phyloP scores from a whole-genome alignment of 2,797 vertebrate species.

The Knipowitschia caucasica region DNA sequence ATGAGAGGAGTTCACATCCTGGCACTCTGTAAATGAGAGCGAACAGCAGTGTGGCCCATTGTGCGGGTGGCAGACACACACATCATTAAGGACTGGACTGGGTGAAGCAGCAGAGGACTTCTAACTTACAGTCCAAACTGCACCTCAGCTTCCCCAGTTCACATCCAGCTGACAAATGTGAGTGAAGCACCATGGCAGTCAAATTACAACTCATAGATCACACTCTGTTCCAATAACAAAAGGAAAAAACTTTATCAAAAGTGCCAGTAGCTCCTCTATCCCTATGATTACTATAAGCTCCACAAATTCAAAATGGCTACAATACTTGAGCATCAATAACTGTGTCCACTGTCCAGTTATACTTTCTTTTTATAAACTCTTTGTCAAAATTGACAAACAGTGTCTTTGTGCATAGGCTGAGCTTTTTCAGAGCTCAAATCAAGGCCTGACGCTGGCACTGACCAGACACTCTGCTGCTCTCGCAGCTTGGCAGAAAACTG shows the following conservation, averaged over 20 bases:
- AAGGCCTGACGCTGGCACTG: conserved; percentile 66
- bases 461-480: conserved; percentile 62
- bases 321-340: conserved; percentile 41
- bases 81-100: conserved; percentile 74
- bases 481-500: conserved; percentile 69
- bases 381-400: conserved; percentile 54
- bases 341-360: conserved; percentile 6
- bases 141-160: conserved; percentile 46
- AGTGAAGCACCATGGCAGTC: conserved; percentile 58
- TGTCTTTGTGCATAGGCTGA: conserved; percentile 39
- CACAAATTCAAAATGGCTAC: conserved; percentile 21
- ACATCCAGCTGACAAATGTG: conserved; percentile 65
- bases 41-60: conserved; percentile 68
- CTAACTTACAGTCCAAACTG: conserved; percentile 47
- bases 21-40: conserved; percentile 76
- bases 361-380: conserved; percentile 45
- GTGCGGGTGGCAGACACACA: conserved; percentile 69
- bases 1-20: conserved; percentile 71
- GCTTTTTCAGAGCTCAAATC: conserved; percentile 48
- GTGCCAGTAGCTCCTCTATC: conserved; percentile 24
- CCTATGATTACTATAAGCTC: conserved; percentile 15
- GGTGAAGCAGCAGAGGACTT: conserved; percentile 57
- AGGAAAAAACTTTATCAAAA: conserved; percentile 55
- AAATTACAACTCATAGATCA: conserved; percentile 58
- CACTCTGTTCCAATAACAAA: conserved; percentile 42